phyloP scores from a whole-genome alignment of 2,797 vertebrate species.

The Pseudochirops cupreus region DNA sequence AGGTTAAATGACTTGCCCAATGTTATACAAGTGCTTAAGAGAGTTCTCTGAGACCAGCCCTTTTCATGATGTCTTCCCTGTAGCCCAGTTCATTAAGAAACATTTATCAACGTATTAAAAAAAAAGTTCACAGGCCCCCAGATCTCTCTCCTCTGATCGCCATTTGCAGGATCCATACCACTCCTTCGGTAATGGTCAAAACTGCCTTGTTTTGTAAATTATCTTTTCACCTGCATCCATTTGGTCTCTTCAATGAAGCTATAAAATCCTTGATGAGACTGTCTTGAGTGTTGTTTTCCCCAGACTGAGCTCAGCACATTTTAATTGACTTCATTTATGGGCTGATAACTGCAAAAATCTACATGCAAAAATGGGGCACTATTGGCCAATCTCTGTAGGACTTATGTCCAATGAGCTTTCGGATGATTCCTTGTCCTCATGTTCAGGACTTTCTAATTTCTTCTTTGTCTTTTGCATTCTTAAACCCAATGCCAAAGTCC shows the following conservation, averaged over 20 bases:
- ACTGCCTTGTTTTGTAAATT: background rate
- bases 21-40: background rate
- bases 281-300: background rate
- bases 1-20: background rate
- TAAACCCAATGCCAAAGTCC: slow-evolving; percentile 55
- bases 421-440: slow-evolving; percentile 17
- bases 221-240: background rate
- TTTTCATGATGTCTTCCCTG: background rate
- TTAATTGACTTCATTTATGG: background rate
- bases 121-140: too few species aligned
- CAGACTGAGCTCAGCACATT: background rate
- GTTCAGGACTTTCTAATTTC: slow-evolving; percentile 16
- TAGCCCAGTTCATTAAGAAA: background rate
- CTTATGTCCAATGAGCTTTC: background rate
- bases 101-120: too few species aligned
- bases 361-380: background rate
- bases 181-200: background rate
- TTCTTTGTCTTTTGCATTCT: background rate
- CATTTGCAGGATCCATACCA: background rate
- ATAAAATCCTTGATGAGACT: background rate
- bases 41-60: background rate
- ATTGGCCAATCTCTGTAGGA: background rate
- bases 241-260: background rate
- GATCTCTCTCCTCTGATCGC: too few species aligned
- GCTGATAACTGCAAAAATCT: background rate